Base-by-base conservation (phyloP, 2,113 vertebrate genomes). In the Phyllostomus discolor region DNA sequence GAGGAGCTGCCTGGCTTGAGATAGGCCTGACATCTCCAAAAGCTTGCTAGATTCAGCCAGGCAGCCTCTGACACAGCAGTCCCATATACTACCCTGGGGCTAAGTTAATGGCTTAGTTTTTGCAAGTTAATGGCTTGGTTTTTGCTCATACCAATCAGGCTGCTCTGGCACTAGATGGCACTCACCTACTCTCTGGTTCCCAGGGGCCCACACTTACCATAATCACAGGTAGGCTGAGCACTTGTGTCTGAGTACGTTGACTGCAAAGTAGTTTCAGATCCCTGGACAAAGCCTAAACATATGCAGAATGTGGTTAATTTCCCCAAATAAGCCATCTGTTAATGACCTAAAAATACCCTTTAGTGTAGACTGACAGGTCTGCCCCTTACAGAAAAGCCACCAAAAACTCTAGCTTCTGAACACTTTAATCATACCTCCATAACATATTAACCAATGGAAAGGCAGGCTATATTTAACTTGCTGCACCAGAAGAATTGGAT, bases 241-340 rank as follows among this genome's bases (percentile, higher is more conserved):
- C 97, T 97, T 11, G 93, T 95, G 50, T 98, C 97, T 12, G 96
- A 96, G 76, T 96, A 97, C 2, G 97, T 98, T 0, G 97, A 97
- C 87, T 97, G 97, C 94, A 98, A 81, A 96, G 97, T 97, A 41
- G 97, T 97, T 93, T 98, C 97, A 69, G 97, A 97, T 96, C 97
- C 97, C 64, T 98, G 97, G 93, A 98, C 97, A 96, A 98, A 97
- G 59, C 97, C 97, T 97, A 97, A 94, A 97, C 15, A 82, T 19
- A 97, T 22, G 35, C 35, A 97, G n/a, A 97, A 16, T 11, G 17
- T 72, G 38, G 94, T 98, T 97, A 98, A 91, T 93, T 90, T 89
- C 62, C 43, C 66, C 46, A 67, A 95, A 79, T 17, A 66, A 91
- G 70, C n/a, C 26, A 46, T 9, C 59, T 62, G 31, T 50, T 80